A percentile compares a stretch with the other conserved stretches of the same genome.
Conservation (phyloP, 92 coral and sea anemone genomes). For the Epizoanthus fatuus region DNA sequence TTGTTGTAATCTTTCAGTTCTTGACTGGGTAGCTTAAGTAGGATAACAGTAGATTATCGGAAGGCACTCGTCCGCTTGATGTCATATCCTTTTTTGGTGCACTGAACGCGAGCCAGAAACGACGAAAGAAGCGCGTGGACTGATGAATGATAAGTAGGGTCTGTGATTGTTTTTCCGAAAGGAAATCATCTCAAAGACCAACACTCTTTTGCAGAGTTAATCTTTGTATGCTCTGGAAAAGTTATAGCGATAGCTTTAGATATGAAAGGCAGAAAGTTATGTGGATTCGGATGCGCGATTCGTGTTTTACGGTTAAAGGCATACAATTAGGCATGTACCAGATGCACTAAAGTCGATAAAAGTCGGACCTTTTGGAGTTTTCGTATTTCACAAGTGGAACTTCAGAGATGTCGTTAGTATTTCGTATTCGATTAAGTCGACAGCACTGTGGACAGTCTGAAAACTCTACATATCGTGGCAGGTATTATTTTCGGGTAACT, state of each 20-base stretch:
- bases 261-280: not conserved
- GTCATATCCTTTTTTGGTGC: not conserved
- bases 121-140: not conserved
- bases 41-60: not conserved
- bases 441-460: too few species aligned
- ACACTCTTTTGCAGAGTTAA: constrained; percentile 4
- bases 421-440: too few species aligned
- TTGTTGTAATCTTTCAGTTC: not conserved
- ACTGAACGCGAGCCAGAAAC: not conserved
- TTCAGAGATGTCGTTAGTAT: too few species aligned
- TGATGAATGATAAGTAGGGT: constrained; percentile 3
- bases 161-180: not conserved
- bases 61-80: not conserved
- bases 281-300: constrained; percentile 4
- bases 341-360: too few species aligned
- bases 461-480: too few species aligned
- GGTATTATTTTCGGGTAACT: too few species aligned
- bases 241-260: not conserved
- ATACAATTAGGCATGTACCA: not conserved
- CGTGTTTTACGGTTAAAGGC: not conserved
- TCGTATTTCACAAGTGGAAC: too few species aligned
- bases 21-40: constrained; percentile 8
- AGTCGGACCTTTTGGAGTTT: too few species aligned
- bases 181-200: not conserved
- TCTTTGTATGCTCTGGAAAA: not conserved